Evolutionary conservation across 2,113 vertebrate genomes (phyloP).

Genomic region (Bubo scandiacus): DNA sequence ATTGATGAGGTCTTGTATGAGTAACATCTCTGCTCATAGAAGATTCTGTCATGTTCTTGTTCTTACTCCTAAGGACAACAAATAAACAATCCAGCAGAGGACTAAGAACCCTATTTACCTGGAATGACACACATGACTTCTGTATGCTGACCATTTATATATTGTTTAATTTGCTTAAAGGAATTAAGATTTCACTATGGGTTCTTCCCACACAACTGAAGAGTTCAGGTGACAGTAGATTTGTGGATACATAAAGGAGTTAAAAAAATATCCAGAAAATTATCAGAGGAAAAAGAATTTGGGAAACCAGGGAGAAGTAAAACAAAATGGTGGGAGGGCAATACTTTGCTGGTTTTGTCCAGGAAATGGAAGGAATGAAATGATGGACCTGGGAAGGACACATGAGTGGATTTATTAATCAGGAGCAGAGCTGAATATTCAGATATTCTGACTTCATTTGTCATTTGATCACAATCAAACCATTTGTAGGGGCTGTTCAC

Average conservation of each 20-base stretch:
- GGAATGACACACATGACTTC: not conserved
- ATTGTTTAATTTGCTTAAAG: not conserved
- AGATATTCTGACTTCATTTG: not conserved
- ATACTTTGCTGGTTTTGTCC: not conserved
- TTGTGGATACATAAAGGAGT: not conserved
- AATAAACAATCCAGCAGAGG: not conserved
- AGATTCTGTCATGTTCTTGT: not conserved
- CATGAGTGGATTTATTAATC: not conserved
- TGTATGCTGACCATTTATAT: not conserved
- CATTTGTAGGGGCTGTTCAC: not conserved
- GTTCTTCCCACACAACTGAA: not conserved
- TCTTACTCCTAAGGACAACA: not conserved
- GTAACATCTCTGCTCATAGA: not conserved
- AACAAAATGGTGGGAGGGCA: not conserved
- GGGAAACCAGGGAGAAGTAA: not conserved
- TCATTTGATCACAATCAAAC: not conserved
- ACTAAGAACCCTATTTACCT: not conserved
- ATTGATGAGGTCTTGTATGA: fast-evolving
- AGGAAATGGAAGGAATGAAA: not conserved
- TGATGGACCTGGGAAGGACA: not conserved
- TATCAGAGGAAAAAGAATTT: not conserved
- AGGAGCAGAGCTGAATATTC: not conserved
- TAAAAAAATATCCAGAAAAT: not conserved
- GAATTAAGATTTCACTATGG: not conserved
- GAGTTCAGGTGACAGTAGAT: not conserved